These are phyloP conservation scores for Cherax quadricarinatus DNA, from an alignment of 1,140 invertebrate species.

Conservation along the genomic window DNA sequence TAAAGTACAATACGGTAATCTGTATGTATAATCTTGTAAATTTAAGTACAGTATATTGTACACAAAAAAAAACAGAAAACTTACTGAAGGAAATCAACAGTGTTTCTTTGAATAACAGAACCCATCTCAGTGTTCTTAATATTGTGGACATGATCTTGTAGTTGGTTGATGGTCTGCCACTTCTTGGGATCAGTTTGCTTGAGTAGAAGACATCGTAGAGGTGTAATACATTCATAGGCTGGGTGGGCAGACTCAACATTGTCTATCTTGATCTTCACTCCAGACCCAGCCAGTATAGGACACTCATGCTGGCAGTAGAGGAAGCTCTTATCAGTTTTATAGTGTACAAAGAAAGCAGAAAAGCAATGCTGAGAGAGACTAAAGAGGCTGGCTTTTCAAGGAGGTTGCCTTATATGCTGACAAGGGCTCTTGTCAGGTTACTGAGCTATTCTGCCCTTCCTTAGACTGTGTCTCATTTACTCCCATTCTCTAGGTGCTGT, in stretches of 20 bases:
- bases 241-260: background rate
- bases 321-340: background rate
- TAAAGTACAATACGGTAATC: no score
- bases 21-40: no score
- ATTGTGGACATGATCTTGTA: slow-evolving; percentile 36
- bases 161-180: slow-evolving; percentile 29
- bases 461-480: no score
- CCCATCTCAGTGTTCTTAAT: slow-evolving; percentile 31
- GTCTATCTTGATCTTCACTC: slow-evolving; percentile 2
- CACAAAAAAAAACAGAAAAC: background rate
- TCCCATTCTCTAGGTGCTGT: no score
- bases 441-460: no score
- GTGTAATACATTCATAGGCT: slow-evolving; percentile 51
- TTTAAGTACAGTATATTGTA: no score
- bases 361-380: background rate
- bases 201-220: slow-evolving; percentile 52
- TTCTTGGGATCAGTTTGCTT: slow-evolving; percentile 15
- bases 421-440: no score
- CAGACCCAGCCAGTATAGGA: background rate
- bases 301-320: background rate
- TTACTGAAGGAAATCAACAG: slow-evolving; percentile 28
- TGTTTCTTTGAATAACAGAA: slow-evolving; percentile 20
- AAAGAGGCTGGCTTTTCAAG: no score
- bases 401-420: no score
- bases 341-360: background rate